These are phyloP conservation scores for Tenrec ecaudatus DNA, from an alignment of 2,113 vertebrate genomes.

Conservation along the genomic window DNA sequence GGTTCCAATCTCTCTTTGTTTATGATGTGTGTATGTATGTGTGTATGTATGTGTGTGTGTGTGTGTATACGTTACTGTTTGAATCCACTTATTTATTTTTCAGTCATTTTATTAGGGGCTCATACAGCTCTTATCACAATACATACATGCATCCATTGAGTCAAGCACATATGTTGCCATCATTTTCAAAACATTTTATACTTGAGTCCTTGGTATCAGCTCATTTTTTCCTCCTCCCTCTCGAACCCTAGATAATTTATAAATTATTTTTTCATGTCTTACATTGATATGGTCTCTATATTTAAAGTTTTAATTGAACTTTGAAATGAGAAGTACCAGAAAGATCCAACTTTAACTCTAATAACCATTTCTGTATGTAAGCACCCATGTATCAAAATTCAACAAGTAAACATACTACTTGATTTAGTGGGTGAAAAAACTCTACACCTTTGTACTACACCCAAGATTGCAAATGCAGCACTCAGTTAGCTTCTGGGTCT, in stretches of 20 bases:
- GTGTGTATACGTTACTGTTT: too few species aligned
- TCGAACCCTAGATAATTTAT: too few species aligned
- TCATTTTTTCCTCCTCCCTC: too few species aligned
- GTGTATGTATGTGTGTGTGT: too few species aligned
- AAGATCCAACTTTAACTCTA: background rate
- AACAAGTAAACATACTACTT: constrained; percentile 35
- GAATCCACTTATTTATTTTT: too few species aligned
- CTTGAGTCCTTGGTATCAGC: too few species aligned
- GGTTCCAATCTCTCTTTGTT: background rate
- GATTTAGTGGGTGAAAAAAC: constrained; percentile 21
- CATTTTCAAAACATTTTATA: too few species aligned
- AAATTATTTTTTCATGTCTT: too few species aligned
- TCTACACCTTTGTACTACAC: background rate
- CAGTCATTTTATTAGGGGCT: too few species aligned
- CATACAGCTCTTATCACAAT: too few species aligned
- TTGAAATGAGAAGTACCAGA: background rate
- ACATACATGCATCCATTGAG: too few species aligned
- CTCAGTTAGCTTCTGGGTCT: constrained; percentile 33
- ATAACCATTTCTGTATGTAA: background rate
- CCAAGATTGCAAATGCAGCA: background rate
- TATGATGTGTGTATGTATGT: background rate
- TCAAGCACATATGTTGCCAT: too few species aligned
- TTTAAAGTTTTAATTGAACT: background rate
- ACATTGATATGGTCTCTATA: background rate
- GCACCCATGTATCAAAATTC: constrained; percentile 12